Conservation (phyloP, 1,140 invertebrate species). For the Lepidotrigona ventralis region DNA sequence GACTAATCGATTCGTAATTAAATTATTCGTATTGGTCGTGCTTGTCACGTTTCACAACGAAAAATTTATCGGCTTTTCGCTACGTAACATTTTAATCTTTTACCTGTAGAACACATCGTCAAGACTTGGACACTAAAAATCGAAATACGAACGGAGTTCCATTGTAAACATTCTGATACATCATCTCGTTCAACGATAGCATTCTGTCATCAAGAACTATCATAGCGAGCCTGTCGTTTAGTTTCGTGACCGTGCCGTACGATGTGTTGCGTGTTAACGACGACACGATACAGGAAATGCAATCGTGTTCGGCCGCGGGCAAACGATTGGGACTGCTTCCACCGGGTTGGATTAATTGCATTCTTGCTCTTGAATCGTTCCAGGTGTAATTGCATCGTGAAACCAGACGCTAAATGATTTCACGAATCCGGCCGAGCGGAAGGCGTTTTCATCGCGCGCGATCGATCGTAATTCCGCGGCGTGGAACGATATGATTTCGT, state of each 20-base stretch:
- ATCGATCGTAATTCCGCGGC: conserved; percentile 3
- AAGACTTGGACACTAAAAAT: too few relatives aligned
- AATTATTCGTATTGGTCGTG: too few relatives aligned
- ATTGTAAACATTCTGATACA: too few relatives aligned
- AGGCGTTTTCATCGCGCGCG: not conserved
- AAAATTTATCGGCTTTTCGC: too few relatives aligned
- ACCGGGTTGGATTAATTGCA: not conserved
- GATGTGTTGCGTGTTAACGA: not conserved
- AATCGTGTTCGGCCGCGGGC: not conserved
- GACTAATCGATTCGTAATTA: too few relatives aligned
- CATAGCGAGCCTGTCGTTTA: not conserved
- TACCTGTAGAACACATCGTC: too few relatives aligned
- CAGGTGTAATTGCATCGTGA: conserved; percentile 10
- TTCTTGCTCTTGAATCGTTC: not conserved
- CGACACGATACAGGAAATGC: not conserved
- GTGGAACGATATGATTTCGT: conserved; percentile 38
- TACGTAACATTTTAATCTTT: too few relatives aligned
- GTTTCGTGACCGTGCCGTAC: not conserved
- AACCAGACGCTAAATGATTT: conserved; percentile 7
- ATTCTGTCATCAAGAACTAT: too few relatives aligned
- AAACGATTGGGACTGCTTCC: not conserved
- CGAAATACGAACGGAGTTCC: too few relatives aligned
- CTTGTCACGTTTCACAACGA: too few relatives aligned
- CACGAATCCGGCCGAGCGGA: not conserved
- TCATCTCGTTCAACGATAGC: too few relatives aligned